Conservation (phyloP, 2,797 vertebrate species). For the Phoeniculus purpureus region DNA sequence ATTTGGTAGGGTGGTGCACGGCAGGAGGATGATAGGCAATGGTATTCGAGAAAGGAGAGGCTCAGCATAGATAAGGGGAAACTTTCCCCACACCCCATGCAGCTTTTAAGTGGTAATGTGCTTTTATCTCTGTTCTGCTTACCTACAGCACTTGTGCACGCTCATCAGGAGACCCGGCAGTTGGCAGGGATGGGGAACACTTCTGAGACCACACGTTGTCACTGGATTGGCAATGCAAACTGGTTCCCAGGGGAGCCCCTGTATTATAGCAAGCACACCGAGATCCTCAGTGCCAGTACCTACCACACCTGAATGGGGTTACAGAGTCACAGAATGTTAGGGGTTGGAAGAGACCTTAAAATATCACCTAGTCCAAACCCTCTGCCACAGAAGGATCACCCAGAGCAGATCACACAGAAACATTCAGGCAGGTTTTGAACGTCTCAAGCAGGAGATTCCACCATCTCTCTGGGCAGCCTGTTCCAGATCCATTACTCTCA, state of each 20-base stretch:
- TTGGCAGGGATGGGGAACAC: not conserved
- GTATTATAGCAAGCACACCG: accelerated
- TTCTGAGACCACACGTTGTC: accelerated
- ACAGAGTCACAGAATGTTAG: too few relatives aligned
- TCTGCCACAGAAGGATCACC: too few relatives aligned
- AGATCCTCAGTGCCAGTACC: not conserved
- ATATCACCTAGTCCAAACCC: too few relatives aligned
- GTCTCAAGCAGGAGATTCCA: too few relatives aligned
- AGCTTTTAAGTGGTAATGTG: not conserved
- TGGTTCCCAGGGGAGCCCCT: not conserved
- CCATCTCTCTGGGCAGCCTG: too few relatives aligned
- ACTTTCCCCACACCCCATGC: accelerated
- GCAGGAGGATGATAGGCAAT: not conserved
- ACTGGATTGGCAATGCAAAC: not conserved
- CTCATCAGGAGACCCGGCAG: not conserved
- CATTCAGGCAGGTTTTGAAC: too few relatives aligned
- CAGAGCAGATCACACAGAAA: too few relatives aligned
- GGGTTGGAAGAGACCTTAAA: too few relatives aligned
- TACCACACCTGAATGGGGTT: not conserved
- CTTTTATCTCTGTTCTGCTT: not conserved
- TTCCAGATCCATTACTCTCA: too few relatives aligned
- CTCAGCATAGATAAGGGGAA: not conserved
- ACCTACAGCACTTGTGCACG: accelerated
- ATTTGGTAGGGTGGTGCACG: accelerated
- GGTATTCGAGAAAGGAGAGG: not conserved